These are phyloP conservation scores for Gnathonemus longibarbis DNA, from an alignment of 2,113 vertebrate genomes.

Conservation along the genomic window DNA sequence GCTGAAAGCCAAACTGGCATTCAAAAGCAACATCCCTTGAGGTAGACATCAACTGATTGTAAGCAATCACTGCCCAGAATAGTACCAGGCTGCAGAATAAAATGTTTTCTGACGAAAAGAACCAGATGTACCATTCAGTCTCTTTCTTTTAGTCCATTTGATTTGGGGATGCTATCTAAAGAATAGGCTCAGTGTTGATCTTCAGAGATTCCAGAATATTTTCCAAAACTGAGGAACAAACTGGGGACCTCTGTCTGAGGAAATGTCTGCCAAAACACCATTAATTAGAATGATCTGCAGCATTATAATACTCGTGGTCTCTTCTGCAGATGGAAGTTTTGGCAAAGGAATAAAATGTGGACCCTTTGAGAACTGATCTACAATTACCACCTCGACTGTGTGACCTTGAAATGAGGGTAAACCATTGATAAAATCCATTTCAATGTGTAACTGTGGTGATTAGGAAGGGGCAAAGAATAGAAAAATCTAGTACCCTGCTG, in stretches of 20 bases:
- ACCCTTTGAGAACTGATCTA: not conserved
- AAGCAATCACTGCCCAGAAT: not conserved
- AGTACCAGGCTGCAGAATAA: not conserved
- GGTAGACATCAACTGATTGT: not conserved
- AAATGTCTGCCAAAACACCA: not conserved
- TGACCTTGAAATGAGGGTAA: not conserved
- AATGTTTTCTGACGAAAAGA: not conserved
- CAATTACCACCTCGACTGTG: not conserved
- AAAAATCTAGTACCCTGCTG: not conserved
- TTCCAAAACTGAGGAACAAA: not conserved
- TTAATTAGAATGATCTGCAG: not conserved
- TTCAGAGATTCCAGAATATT: not conserved
- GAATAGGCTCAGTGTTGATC: not conserved
- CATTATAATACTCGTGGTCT: not conserved
- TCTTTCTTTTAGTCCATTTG: not conserved
- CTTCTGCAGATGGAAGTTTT: not conserved
- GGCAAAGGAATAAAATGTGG: not conserved
- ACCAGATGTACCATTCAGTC: not conserved
- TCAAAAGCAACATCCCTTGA: not conserved
- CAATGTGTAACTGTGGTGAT: not conserved
- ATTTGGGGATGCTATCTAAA: not conserved
- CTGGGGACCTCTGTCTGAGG: not conserved
- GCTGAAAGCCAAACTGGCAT: not conserved
- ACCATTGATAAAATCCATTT: not conserved
- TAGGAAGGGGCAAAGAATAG: not conserved